Conservation (phyloP, 2,888 invertebrate genomes). For the Ceramica pisi region DNA sequence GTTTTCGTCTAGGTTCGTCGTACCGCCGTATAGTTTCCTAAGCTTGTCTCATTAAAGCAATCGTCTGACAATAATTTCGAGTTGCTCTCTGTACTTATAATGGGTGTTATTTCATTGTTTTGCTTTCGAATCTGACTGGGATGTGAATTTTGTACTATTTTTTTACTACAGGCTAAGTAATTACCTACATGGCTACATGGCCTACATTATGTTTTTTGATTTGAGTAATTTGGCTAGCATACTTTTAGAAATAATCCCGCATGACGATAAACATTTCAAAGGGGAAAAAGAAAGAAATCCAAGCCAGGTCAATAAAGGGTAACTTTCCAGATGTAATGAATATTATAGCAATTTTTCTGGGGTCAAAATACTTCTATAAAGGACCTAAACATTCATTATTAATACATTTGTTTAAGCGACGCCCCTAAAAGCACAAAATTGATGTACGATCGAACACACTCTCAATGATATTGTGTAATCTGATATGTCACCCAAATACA, state of each 20-base stretch:
- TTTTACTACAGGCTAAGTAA: not conserved
- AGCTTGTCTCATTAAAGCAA: conserved; percentile 76
- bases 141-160: not conserved
- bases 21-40: conserved; percentile 61
- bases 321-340: not conserved
- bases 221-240: no score
- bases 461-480: no score
- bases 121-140: conserved; percentile 52
- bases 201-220: no score
- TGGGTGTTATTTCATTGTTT: conserved; percentile 42
- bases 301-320: no score
- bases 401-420: no score
- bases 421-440: no score
- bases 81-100: conserved; percentile 60
- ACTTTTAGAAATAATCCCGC: not conserved
- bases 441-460: no score
- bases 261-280: not conserved
- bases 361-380: not conserved
- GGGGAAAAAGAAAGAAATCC: no score
- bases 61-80: conserved; percentile 84
- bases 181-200: no score
- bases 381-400: no score
- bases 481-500: not conserved
- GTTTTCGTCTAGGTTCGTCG: conserved; percentile 56
- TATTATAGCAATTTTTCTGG: not conserved